A percentile compares a stretch with the other conserved stretches of the same genome.
Conservation (phyloP, 2,888 invertebrate genomes). For the Acleris cristana region DNA sequence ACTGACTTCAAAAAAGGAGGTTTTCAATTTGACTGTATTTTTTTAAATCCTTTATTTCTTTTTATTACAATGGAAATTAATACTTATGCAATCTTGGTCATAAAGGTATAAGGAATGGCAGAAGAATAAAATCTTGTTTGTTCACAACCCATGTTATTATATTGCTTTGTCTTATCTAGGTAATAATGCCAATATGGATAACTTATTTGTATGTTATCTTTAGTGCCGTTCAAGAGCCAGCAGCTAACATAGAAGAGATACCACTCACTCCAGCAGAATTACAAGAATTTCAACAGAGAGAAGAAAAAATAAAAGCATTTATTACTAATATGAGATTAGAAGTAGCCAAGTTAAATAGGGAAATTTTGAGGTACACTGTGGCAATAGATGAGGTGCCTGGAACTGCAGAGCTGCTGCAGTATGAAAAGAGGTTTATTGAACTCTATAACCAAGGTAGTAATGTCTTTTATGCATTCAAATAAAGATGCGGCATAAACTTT, state of each 20-base stretch:
- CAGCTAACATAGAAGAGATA: slow-evolving; percentile 58
- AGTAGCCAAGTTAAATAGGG: slow-evolving; percentile 90
- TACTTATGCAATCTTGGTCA: too few species aligned
- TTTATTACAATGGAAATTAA: neutral
- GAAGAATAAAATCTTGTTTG: neutral
- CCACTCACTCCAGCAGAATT: slow-evolving; percentile 67
- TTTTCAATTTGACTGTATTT: too few species aligned
- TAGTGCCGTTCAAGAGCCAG: slow-evolving; percentile 62
- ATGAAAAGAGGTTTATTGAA: slow-evolving; percentile 97
- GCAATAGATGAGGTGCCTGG: slow-evolving; percentile 97
- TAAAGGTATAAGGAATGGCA: too few species aligned
- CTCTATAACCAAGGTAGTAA: slow-evolving; percentile 94
- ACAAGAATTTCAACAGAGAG: slow-evolving; percentile 70
- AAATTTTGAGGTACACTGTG: slow-evolving; percentile 91
- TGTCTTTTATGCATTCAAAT: neutral
- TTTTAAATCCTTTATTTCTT: neutral
- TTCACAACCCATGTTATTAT: neutral
- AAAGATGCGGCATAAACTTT: too few species aligned
- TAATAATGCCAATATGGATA: neutral
- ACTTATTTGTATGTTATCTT: neutral
- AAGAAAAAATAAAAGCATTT: slow-evolving; percentile 67
- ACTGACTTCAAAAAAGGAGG: too few species aligned
- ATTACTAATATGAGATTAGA: slow-evolving; percentile 81
- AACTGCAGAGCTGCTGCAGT: slow-evolving; percentile 96
- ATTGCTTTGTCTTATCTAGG: too few species aligned